Base-by-base conservation (phyloP, 2,888 invertebrate genomes). In the Mythimna ferrago region DNA sequence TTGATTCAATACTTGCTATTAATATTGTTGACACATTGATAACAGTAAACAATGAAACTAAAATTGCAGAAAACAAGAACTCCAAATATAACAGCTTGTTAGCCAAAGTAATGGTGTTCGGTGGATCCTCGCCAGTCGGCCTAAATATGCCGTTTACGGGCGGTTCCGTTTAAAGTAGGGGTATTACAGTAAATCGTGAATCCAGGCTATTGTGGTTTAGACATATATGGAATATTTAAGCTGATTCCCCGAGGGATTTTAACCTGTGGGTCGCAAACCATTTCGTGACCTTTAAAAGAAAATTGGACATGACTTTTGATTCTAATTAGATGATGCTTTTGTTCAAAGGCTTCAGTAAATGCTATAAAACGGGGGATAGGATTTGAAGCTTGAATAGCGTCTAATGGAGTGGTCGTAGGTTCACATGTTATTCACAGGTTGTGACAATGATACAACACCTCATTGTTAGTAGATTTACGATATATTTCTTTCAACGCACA, bases 161-260 rank as follows among this genome's bases (percentile, higher is more conserved):
- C 88, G 48, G 48, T 48, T 48, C 19, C 48, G 48, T 19, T 89
- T 89, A 92, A 94, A 92, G 92, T 91, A 91, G 90, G 86, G 87
- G 88, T 90, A 92, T 93, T 92, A 92, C 84, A 87, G 89, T 88
- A 88, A 89, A 92, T 91, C 92, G 90, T 92, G 92, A 92, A 93
- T 89, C 88, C 83, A 85, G 89, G 89, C 92, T 91, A 93, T 93
- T 93, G 92, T 93, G 87, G 85, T 82, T 85, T 84, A 83, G 91
- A 93, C 92, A 66, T 93, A 93, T 93, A 94, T 89, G 93, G 94
- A 83, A 89, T 90, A 92, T 89, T 88, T 84, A 90, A 87, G 60
- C 86, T 88, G 81, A 88, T 88, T 89, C 89, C 89, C 87, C 77
- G 69, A 81, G 84, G 85, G 89, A 88, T 86, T 87, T 87, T 89